Evolutionary conservation across 2,797 vertebrate species (phyloP).

Genomic region (Varecia variegata): DNA sequence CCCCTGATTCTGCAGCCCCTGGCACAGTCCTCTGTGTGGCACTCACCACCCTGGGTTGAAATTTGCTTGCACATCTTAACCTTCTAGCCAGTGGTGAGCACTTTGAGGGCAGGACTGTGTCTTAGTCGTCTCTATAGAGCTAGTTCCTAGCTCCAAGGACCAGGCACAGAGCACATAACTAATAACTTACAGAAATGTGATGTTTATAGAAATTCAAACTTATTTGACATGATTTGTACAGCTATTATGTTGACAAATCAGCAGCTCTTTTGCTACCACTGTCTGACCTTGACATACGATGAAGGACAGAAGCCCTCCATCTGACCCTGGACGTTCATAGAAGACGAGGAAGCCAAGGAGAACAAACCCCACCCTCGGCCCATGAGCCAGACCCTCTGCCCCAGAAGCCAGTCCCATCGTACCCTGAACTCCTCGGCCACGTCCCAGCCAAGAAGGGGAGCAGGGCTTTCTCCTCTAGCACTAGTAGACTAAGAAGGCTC

Average conservation of each 20-base stretch:
- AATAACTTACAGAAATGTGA: not conserved
- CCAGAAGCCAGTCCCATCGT: not conserved
- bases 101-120: not conserved
- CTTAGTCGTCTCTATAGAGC: not conserved
- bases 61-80: not conserved
- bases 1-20: not conserved
- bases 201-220: not conserved
- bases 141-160: not conserved
- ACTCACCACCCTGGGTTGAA: too few species aligned
- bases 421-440: fast-evolving
- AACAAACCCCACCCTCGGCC: not conserved
- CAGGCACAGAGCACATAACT: not conserved
- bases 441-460: not conserved
- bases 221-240: not conserved
- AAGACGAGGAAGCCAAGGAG: not conserved
- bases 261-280: not conserved
- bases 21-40: not conserved
- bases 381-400: not conserved
- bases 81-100: not conserved
- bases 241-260: not conserved
- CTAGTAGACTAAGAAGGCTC: fast-evolving
- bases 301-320: not conserved
- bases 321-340: not conserved
- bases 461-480: not conserved
- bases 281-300: not conserved